Evolutionary conservation across 1,140 invertebrate species (phyloP), one percentile per base, ranked within the genome.

Genomic region (Pseudobourletiella spinata): DNA sequence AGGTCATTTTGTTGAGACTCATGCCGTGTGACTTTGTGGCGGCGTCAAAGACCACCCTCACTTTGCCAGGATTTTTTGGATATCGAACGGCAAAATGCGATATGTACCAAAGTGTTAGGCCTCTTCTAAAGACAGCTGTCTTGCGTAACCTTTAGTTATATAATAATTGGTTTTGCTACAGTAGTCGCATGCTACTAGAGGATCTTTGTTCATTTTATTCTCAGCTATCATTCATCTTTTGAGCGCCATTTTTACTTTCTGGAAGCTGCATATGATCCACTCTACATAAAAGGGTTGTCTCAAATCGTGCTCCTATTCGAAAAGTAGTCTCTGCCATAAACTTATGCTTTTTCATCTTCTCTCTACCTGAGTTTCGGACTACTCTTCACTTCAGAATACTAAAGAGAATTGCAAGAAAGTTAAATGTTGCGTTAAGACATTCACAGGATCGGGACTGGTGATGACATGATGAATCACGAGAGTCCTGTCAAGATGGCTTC

Each of bases 1-100:
- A 65, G n/a, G 24, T 61, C 65, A 1, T 65, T 61, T 3, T 55
- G 28, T 69, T 67, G 0, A 69, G 32, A 44, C 67, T 54, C 1
- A 35, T 51, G 32, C 63, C 65, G 18, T 55, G 15, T 1, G 15
- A n/a, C 25, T 52, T 50, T 2, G 59, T 55, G 0, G 64, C 64
- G 6, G 46, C 43, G 42, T 65, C 59, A n/a, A 57, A 61, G 0
- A 65, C 64, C 0, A 64, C 15, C n/a, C 63, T 16, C 3, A 56
- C n/a, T 24, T 64, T 64, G 11, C 30, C 57, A 1, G 57, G 57
- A 22, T 64, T 60, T 42, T 60, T 46, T 1, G 63, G 57, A 0
- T 59, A 46, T 1, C 14, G 16, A 16, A 57, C 57, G 16, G 18
- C 57, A 56, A 64, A 64, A 25, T 64, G 57, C 8, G 58, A 58